A percentile compares a stretch with the other conserved stretches of the same genome.
Evolutionary conservation across 2,113 vertebrate species (phyloP).

Genomic region (Chauna torquata): DNA sequence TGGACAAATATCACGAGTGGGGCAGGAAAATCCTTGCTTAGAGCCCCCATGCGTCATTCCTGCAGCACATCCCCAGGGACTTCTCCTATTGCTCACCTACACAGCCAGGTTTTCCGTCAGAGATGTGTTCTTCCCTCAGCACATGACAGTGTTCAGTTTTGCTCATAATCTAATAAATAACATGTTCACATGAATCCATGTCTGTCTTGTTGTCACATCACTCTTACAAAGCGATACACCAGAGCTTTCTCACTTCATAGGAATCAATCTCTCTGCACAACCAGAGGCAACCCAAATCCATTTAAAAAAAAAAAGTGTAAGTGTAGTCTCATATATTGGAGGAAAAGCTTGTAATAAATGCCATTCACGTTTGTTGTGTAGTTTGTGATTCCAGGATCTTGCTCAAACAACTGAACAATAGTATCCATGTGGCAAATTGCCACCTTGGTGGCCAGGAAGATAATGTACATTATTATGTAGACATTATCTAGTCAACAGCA

Average conservation of each 20-base stretch:
- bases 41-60: not conserved
- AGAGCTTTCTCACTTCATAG: not conserved
- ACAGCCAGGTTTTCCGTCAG: not conserved
- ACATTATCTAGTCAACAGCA: not conserved
- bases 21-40: not conserved
- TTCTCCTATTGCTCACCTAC: not conserved
- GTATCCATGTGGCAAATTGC: not conserved
- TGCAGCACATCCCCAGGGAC: not conserved
- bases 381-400: not conserved
- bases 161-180: slow-evolving; percentile 41
- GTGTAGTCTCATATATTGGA: not conserved
- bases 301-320: slow-evolving; percentile 16
- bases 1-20: not conserved
- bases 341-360: not conserved
- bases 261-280: slow-evolving; percentile 45
- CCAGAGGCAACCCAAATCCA: slow-evolving; percentile 25
- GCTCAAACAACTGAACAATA: not conserved
- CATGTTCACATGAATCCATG: not conserved
- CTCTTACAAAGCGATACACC: not conserved
- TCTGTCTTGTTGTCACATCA: slow-evolving; percentile 27
- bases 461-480: not conserved
- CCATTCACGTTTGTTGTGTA: not conserved
- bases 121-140: not conserved
- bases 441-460: not conserved
- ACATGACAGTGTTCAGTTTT: not conserved